phyloP scores from a whole-genome alignment of 2,888 invertebrate species.

The Thereva unica region DNA sequence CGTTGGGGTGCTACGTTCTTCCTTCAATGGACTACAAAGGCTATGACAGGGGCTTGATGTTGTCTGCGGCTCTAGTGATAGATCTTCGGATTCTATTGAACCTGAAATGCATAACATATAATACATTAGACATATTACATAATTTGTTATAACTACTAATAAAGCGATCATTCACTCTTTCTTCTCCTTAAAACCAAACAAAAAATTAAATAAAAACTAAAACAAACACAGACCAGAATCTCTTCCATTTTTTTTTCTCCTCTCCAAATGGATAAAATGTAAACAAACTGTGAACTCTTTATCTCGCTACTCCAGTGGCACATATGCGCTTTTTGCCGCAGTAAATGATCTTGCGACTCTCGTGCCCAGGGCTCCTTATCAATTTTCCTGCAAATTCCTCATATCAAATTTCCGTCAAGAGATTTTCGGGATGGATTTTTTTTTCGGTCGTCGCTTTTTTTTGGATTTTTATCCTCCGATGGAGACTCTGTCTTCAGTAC shows the following conservation, averaged over 20 bases:
- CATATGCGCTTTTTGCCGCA: constrained; percentile 1
- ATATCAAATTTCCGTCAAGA: constrained; percentile 40
- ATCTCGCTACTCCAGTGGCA: constrained; percentile 11
- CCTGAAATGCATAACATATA: constrained; percentile 64
- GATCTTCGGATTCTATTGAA: constrained; percentile 78
- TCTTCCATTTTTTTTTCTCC: no score
- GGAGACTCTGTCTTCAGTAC: no score
- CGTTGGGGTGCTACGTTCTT: constrained; percentile 69
- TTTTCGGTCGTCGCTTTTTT: no score
- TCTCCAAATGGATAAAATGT: no score
- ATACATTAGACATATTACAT: background rate
- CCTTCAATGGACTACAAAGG: constrained; percentile 66
- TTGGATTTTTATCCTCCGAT: no score
- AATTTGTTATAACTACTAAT: no score
- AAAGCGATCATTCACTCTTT: background rate
- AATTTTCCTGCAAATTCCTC: constrained; percentile 41
- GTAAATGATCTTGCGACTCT: constrained; percentile 2
- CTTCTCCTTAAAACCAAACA: background rate
- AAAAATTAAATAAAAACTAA: background rate
- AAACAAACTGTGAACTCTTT: background rate
- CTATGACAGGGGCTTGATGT: constrained; percentile 58
- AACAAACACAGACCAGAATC: background rate
- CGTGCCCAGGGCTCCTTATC: constrained; percentile 33
- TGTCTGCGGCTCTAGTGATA: constrained; percentile 68
- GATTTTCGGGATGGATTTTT: background rate